phyloP scores from a whole-genome alignment of 2,888 invertebrate species.

The Tridacna gigas region DNA sequence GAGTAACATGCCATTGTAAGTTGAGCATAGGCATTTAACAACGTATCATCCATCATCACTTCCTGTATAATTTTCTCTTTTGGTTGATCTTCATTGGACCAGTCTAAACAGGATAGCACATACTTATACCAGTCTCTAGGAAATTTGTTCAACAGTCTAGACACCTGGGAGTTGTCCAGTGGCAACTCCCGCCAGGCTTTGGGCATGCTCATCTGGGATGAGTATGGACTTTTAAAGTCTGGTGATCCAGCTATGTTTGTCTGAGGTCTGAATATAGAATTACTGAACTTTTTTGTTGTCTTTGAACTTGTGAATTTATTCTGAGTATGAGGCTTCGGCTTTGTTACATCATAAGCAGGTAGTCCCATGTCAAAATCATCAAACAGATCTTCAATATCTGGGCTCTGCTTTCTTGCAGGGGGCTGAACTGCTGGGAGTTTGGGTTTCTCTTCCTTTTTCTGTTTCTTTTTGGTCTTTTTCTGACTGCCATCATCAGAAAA shows the following conservation, averaged over 20 bases:
- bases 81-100: constrained; percentile 71
- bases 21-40: constrained; percentile 79
- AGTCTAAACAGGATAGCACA: constrained; percentile 75
- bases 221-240: constrained; percentile 79
- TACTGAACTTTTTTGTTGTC: constrained; percentile 64
- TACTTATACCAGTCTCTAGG: constrained; percentile 81
- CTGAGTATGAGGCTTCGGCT: constrained; percentile 54
- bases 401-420: constrained; percentile 54
- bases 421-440: constrained; percentile 40
- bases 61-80: constrained; percentile 73
- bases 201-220: constrained; percentile 79
- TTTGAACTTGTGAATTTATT: constrained; percentile 39
- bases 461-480: constrained; percentile 55
- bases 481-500: constrained; percentile 79
- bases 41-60: constrained; percentile 74
- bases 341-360: constrained; percentile 78
- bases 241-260: constrained; percentile 80
- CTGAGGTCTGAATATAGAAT: constrained; percentile 78
- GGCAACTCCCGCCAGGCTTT: constrained; percentile 80
- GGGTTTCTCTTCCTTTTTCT: constrained; percentile 45
- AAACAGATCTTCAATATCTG: constrained; percentile 76
- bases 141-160: constrained; percentile 74
- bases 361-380: constrained; percentile 80
- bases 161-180: constrained; percentile 77
- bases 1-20: constrained; percentile 83